phyloP scores from a whole-genome alignment of 2,113 vertebrate genomes.

The Aythya baeri region DNA sequence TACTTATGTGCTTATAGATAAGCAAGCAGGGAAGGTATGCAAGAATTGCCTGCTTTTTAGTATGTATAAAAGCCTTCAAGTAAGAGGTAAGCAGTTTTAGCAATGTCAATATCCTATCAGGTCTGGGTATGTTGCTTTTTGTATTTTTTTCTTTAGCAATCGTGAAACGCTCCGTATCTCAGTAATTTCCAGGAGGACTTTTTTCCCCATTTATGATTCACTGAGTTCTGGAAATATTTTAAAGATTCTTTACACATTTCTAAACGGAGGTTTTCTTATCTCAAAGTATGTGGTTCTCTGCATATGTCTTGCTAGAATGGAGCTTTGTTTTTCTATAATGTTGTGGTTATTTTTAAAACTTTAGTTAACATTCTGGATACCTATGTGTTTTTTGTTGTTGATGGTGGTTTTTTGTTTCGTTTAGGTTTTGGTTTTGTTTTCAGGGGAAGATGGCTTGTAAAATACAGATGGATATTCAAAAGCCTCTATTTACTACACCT shows the following conservation, averaged over 20 bases:
- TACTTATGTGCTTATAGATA: background rate
- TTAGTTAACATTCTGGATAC: background rate
- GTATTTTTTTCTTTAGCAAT: background rate
- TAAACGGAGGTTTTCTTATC: background rate
- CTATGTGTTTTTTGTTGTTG: background rate
- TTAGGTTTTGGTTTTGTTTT: too few relatives aligned
- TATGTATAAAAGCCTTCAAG: background rate
- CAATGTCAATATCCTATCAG: background rate
- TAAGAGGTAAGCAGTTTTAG: background rate
- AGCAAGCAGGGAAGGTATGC: background rate
- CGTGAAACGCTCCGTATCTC: background rate
- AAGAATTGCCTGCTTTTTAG: background rate
- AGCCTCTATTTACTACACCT: background rate
- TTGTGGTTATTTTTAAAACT: background rate
- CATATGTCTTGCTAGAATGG: background rate
- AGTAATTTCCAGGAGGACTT: background rate
- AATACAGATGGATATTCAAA: background rate
- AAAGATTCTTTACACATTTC: background rate
- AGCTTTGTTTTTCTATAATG: background rate
- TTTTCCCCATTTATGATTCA: background rate
- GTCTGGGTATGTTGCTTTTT: background rate
- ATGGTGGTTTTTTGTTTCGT: too few relatives aligned
- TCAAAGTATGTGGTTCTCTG: background rate
- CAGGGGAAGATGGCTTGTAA: background rate
- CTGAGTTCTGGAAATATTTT: background rate